These are phyloP conservation scores for Actias luna DNA, from an alignment of 2,888 invertebrate genomes.

Conservation along the genomic window DNA sequence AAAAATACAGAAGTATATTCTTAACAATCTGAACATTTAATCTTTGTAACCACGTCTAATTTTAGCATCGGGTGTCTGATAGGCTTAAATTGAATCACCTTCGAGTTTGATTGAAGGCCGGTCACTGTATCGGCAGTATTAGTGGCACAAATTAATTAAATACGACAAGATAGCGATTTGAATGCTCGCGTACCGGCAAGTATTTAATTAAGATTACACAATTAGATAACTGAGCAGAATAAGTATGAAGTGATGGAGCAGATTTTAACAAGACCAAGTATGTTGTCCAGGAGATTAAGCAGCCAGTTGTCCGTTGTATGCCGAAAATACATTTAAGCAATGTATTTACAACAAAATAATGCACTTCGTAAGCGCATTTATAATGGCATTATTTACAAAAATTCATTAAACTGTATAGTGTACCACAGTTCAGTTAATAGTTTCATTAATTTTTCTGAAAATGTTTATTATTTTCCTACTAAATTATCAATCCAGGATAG, in stretches of 20 bases:
- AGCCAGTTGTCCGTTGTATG: neutral
- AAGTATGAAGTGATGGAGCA: conserved; percentile 18
- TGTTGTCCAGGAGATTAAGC: conserved; percentile 6
- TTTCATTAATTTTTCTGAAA: neutral
- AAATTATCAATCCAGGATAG: no score
- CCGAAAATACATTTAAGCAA: neutral
- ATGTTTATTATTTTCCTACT: neutral
- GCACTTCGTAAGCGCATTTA: no score
- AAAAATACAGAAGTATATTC: neutral
- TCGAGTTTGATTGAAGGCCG: conserved; percentile 58
- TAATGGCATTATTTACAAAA: neutral
- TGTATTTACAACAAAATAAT: neutral
- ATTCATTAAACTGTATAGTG: neutral
- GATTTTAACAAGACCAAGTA: conserved; percentile 10
- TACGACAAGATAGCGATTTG: conserved; percentile 32
- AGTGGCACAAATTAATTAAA: conserved; percentile 61
- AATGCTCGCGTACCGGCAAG: conserved; percentile 26
- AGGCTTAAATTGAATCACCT: conserved; percentile 57
- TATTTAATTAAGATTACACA: conserved; percentile 31
- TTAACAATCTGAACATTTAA: conserved; percentile 12
- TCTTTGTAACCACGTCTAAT: conserved; percentile 40
- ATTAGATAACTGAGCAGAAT: conserved; percentile 24
- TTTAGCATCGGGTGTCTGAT: conserved; percentile 52
- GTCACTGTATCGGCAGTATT: conserved; percentile 50
- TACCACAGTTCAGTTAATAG: neutral